These are phyloP conservation scores for Euplagia quadripunctaria DNA, from an alignment of 2,888 invertebrate genomes.

Conservation along the genomic window DNA sequence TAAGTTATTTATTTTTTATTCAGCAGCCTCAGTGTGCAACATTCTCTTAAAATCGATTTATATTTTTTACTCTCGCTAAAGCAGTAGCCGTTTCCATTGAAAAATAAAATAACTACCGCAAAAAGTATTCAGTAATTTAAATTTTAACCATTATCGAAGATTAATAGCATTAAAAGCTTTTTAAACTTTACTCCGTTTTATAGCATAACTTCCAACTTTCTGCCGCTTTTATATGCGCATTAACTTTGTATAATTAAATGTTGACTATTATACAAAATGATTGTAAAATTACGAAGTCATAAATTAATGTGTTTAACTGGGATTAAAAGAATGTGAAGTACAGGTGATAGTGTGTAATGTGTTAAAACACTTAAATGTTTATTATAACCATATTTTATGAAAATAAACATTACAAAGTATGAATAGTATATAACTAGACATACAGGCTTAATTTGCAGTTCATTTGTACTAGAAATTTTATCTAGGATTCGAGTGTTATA, in stretches of 20 bases:
- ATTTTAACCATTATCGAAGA: conserved; percentile 7
- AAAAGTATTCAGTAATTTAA: background rate
- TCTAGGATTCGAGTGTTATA: background rate
- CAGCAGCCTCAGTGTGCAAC: background rate
- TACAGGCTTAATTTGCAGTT: background rate
- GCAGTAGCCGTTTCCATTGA: conserved; percentile 8
- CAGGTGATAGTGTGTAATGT: conserved; percentile 1
- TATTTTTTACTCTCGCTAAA: conserved; percentile 10
- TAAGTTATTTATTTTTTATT: background rate
- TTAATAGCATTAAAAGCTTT: conserved; percentile 8
- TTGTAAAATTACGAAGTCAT: conserved; percentile 1
- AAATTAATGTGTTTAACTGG: conserved; percentile 3
- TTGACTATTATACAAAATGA: conserved; percentile 6
- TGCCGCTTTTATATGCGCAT: conserved; percentile 1
- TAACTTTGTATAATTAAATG: conserved; percentile 7
- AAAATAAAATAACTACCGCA: conserved; percentile 12
- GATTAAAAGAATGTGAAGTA: background rate
- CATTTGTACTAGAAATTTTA: background rate
- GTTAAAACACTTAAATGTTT: conserved; percentile 2
- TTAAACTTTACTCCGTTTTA: conserved; percentile 7
- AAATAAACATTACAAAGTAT: background rate
- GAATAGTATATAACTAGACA: background rate
- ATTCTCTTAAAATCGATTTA: conserved; percentile 7
- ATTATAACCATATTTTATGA: background rate
- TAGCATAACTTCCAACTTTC: conserved; percentile 8